Base-by-base conservation (phyloP, 1,140 invertebrate species). In the Temnothorax curvispinosus region DNA sequence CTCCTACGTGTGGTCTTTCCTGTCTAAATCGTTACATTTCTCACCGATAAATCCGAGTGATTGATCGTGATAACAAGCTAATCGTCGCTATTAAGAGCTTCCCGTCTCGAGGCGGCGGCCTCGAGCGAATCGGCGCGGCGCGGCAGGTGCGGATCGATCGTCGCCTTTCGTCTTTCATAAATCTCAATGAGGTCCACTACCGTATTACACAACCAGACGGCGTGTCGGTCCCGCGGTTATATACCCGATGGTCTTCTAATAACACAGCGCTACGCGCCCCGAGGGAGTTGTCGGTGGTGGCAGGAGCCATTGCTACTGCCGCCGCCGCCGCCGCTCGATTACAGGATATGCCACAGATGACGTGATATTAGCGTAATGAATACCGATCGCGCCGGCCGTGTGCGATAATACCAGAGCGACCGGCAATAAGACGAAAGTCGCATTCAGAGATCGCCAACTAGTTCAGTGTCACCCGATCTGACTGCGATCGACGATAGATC, bases 361-460 rank as follows among this genome's bases (percentile, higher is more conserved):
- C 91, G 91, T 93, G 91, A 93, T 93, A 94, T 94, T 94, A 94
- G 87, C 89, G 88, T 92, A 92, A 93, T 91, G 89, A 93, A 92
- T 93, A 91, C 90, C 91, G 86, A 85, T 85, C 87, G 88, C 65
- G 44, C 82, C 71, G n/a, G n/a, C 52, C 27, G 47, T 15, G 44
- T 54, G 71, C 58, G 67, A 65, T 47, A 74, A 56, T 77, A 71
- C 35, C 21, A 18, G 35, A 32, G 44, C n/a, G 75, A 78, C 15
- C 74, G 21, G 47, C 47, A 65, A 85, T 85, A 41, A 85, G 2
- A 77, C 32, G 69, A 9, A 18, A 58, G 3, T n/a, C 3, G 13
- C 44, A 65, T 69, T 81, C n/a, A 58, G 41, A 64, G 41, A 64
- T 18, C 35, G 18, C 41, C 69, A 8, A 71, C 18, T 52, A 41